A percentile compares a stretch with the other conserved stretches of the same genome.
These are phyloP conservation scores for Leucozona laternaria DNA, from an alignment of 2,888 invertebrate genomes.

Conservation along the genomic window DNA sequence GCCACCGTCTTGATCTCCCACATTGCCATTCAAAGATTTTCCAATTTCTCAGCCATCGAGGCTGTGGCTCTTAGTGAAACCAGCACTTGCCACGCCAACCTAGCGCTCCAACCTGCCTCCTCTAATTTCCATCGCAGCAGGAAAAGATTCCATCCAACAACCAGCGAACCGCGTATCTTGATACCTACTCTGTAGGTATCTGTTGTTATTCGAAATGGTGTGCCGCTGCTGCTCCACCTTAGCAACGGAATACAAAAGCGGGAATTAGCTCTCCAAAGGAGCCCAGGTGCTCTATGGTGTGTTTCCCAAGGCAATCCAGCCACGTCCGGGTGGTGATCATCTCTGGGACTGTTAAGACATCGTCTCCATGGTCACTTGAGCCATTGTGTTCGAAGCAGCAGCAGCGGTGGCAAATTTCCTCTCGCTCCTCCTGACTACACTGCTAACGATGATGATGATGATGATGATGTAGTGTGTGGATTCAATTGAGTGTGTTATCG, in stretches of 20 bases:
- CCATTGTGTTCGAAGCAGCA: constrained; percentile 22
- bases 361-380: constrained; percentile 42
- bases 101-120: constrained; percentile 54
- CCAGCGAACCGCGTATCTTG: constrained; percentile 58
- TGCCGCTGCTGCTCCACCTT: constrained; percentile 50
- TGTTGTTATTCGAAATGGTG: constrained; percentile 65
- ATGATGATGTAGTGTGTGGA: constrained; percentile 70
- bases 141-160: constrained; percentile 53
- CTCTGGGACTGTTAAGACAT: constrained; percentile 54
- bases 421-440: neutral
- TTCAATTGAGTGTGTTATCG: constrained; percentile 71
- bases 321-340: constrained; percentile 68
- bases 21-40: constrained; percentile 55
- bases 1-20: neutral
- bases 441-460: constrained; percentile 13
- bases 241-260: constrained; percentile 62
- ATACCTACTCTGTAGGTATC: constrained; percentile 62
- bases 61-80: constrained; percentile 22
- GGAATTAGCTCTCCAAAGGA: constrained; percentile 62
- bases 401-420: neutral
- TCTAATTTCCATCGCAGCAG: constrained; percentile 53
- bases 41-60: constrained; percentile 73
- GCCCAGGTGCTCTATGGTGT: constrained; percentile 68
- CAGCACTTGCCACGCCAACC: constrained; percentile 60
- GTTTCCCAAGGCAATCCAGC: constrained; percentile 22